Percentiles rank a stretch among this genome's conserved stretches.
Conservation (phyloP, 2,113 vertebrate species). For the Cavia aperea region DNA sequence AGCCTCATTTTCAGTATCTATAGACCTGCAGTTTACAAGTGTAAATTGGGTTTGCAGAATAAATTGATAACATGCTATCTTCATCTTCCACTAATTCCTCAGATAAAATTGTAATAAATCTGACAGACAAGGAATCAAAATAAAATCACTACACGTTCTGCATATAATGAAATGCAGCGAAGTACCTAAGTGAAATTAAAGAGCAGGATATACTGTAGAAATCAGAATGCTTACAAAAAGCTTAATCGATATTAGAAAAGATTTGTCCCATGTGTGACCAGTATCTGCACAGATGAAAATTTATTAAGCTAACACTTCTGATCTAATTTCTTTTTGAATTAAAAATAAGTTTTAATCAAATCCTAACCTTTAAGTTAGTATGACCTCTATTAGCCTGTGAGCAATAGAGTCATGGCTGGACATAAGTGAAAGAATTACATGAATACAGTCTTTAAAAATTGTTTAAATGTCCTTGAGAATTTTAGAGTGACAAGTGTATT, state of each 20-base stretch:
- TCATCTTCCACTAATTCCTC: conserved; percentile 16
- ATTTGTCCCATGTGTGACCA: conserved; percentile 52
- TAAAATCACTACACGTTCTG: background rate
- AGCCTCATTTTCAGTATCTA: background rate
- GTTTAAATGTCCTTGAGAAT: conserved; percentile 1
- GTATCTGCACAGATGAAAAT: conserved; percentile 41
- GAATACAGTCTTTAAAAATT: conserved; percentile 19
- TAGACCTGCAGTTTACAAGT: background rate
- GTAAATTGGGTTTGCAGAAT: conserved; percentile 30
- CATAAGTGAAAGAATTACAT: conserved; percentile 30
- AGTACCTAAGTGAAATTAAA: conserved; percentile 49
- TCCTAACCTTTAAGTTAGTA: conserved; percentile 48
- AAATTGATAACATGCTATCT: conserved; percentile 10
- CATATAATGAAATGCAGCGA: conserved; percentile 41
- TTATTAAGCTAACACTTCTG: conserved; percentile 56
- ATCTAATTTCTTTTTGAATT: conserved; percentile 66
- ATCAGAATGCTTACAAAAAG: conserved; percentile 45
- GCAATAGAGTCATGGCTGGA: background rate
- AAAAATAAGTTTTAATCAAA: conserved; percentile 60
- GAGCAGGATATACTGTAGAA: conserved; percentile 14
- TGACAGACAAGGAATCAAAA: conserved; percentile 9
- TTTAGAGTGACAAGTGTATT: background rate
- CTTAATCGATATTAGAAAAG: conserved; percentile 50
- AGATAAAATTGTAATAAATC: conserved; percentile 32
- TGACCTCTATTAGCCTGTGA: conserved; percentile 54